phyloP scores from a whole-genome alignment of 1,140 invertebrate genomes.

The Piezodorus guildinii region DNA sequence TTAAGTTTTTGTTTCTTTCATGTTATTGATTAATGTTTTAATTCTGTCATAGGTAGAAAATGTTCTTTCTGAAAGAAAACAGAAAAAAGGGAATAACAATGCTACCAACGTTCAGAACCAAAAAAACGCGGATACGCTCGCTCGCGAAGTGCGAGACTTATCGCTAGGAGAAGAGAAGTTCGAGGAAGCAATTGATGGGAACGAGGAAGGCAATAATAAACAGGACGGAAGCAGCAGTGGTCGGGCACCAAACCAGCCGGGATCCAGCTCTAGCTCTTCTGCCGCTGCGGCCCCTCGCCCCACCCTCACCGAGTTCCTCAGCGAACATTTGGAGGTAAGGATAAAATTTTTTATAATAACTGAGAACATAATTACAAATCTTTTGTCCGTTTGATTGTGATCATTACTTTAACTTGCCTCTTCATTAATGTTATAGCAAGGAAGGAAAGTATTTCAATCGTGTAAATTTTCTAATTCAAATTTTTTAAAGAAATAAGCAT shows the following conservation, averaged over 20 bases:
- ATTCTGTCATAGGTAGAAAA: neutral
- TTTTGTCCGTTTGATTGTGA: too few species aligned
- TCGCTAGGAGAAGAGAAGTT: neutral
- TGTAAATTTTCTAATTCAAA: too few species aligned
- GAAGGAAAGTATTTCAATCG: too few species aligned
- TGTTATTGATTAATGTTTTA: too few species aligned
- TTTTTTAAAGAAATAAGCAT: too few species aligned
- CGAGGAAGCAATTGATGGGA: neutral
- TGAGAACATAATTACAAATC: neutral
- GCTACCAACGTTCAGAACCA: neutral
- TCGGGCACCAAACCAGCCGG: neutral
- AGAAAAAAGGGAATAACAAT: conserved; percentile 9
- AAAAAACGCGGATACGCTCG: conserved; percentile 12
- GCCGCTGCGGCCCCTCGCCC: neutral
- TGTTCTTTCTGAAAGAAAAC: conserved; percentile 1
- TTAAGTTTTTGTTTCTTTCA: too few species aligned
- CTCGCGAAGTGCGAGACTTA: conserved; percentile 10
- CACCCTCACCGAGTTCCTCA: neutral
- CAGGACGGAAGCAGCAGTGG: neutral
- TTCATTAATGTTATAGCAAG: too few species aligned
- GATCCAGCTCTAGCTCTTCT: neutral
- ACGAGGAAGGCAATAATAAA: neutral
- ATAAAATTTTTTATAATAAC: neutral
- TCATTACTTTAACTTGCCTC: too few species aligned
- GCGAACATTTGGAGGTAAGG: neutral